Evolutionary conservation across 2,797 vertebrate species (phyloP), one percentile per base, ranked within the genome.

Genomic region (Falco cherrug): DNA sequence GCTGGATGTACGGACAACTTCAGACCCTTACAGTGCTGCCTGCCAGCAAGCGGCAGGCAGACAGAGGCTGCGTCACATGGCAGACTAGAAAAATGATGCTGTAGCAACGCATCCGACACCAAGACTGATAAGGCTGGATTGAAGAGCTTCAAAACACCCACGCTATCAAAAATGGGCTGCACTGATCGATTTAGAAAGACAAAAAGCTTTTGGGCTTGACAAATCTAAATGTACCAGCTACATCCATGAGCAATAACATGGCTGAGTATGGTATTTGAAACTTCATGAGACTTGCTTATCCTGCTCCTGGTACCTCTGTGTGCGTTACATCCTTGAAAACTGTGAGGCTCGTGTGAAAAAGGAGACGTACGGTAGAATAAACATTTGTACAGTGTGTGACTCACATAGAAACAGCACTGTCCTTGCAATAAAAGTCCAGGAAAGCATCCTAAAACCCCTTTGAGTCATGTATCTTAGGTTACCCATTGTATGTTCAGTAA

Each of bases 391-490:
- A 57, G 68, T 1, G 45, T 6, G 14, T 93, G 90, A 86, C 87
- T 92, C 94, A 65, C 95, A 77, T 6, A 73, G 91, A 96, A 87
- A 90, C 93, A 91, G 86, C 93, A 47, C 69, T 15, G 1, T 61
- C 21, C 84, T 75, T 25, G 93, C 84, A 69, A 41, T 60, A 53
- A 21, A 64, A 84, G 53, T 74, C 75, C 16, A 45, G 77, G 67
- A 86, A 93, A 92, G 89, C 87, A 87, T 86, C 93, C 68, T 82
- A 87, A 76, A 93, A 35, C 28, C 57, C 65, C 64, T 87, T 17
- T 67, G 75, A 53, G 59, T 80, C 18, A 17, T 70, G 67, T 24
- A 57, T 91, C 96, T 94, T 45, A 50, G 85, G 90, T 25, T 48
- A 43, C 56, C 37, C 45, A 4, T 20, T 12, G 63, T 11, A 3